These are phyloP conservation scores for Setipinna tenuifilis DNA, from an alignment of 2,797 vertebrate genomes.

Conservation along the genomic window DNA sequence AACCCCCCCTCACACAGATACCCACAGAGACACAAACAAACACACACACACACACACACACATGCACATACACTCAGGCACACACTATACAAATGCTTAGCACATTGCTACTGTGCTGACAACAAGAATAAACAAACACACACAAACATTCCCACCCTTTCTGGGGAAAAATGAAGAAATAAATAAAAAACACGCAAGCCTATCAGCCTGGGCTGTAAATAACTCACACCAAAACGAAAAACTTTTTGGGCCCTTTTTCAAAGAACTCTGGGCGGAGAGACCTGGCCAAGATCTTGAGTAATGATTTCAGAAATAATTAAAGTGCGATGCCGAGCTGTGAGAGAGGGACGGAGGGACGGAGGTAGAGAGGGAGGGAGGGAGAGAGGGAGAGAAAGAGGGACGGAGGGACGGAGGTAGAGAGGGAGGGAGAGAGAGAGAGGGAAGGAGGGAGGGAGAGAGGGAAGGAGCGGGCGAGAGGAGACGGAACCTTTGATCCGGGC, in stretches of 20 bases:
- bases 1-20: not conserved
- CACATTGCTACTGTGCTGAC: not conserved
- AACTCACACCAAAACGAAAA: not conserved
- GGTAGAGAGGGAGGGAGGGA: not conserved
- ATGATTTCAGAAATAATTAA: conserved; percentile 25
- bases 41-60: not conserved
- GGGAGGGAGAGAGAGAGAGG: no score
- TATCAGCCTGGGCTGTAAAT: not conserved
- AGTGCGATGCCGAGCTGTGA: not conserved
- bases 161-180: not conserved
- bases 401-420: no score
- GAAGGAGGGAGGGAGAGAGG: not conserved
- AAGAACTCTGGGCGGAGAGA: not conserved
- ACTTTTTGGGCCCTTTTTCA: not conserved
- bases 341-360: not conserved
- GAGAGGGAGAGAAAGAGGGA: no score
- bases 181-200: not conserved
- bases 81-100: not conserved
- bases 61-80: not conserved
- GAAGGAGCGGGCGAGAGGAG: not conserved
- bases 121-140: conserved; percentile 19
- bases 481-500: not conserved
- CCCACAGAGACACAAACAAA: not conserved
- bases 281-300: conserved; percentile 11
- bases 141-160: conserved; percentile 12